Percentiles rank a stretch among this genome's conserved stretches.
Conservation (phyloP, 1,140 invertebrate genomes). For the Colletes gigas region DNA sequence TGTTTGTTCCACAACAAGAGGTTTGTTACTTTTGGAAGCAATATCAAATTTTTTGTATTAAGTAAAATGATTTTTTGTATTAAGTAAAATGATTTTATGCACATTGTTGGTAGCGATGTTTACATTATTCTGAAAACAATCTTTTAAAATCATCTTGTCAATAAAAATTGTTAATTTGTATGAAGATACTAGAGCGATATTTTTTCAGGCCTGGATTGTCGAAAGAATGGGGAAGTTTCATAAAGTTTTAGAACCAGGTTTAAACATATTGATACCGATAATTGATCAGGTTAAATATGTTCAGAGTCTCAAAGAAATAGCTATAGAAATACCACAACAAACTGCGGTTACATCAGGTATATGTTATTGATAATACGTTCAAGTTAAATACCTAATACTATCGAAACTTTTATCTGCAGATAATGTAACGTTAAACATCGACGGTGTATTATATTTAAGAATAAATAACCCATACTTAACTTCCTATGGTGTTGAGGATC, state of each 20-base stretch:
- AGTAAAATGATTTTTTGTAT: neutral
- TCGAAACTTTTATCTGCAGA: constrained; percentile 81
- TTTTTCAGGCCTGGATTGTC: constrained; percentile 95
- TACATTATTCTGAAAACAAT: neutral
- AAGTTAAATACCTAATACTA: neutral
- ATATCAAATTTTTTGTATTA: constrained; percentile 13
- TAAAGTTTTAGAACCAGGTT: constrained; percentile 94
- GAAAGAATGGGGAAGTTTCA: constrained; percentile 99
- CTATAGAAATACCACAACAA: constrained; percentile 99
- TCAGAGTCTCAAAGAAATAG: constrained; percentile 99
- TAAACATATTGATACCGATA: constrained; percentile 96
- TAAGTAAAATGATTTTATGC: neutral
- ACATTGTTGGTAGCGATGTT: neutral
- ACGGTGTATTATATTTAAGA: constrained; percentile 97
- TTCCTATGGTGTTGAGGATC: constrained; percentile 99
- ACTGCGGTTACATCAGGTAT: constrained; percentile 96
- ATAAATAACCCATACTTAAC: constrained; percentile 96
- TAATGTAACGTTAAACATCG: constrained; percentile 97
- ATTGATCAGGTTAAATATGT: constrained; percentile 98
- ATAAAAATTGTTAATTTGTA: neutral
- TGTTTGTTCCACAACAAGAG: constrained; percentile 99
- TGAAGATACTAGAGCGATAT: constrained; percentile 29
- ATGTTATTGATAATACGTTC: neutral
- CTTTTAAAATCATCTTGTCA: too few species aligned
- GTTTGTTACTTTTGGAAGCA: constrained; percentile 75